Evolutionary conservation across 2,888 invertebrate genomes (phyloP), one percentile per base, ranked within the genome.

Genomic region (Phoenoteleia sp.): DNA sequence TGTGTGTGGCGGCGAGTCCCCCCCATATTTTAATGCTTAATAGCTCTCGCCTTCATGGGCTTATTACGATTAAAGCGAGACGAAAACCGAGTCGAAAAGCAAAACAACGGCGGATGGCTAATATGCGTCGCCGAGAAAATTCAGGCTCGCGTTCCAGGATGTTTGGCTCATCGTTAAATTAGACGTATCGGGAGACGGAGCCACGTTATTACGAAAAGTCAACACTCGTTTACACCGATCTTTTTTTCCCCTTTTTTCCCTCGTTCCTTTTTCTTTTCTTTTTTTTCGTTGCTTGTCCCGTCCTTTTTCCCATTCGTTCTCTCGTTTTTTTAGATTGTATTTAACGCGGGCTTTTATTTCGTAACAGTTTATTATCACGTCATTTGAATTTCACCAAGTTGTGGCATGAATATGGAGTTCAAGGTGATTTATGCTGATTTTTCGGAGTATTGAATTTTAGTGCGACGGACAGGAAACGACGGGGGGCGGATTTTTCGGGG

Each of bases 11-110:
- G 90, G 90, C 90, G 82, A 83, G 89, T 83, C 89, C 88, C 86
- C 77, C 86, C 90, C 90, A 91, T 92, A 92, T 92, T 91, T 92
- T 91, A 90, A 89, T 91, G 89, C 90, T 91, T 91, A 92, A 92
- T 92, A 90, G 91, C 91, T 92, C 91, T 91, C 91, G 89, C 90
- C 91, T 89, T 88, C 88, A 89, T 87, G 87, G 88, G 89, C 91
- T 91, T 90, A 90, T 92, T 91, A 90, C 90, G 89, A 86, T 87
- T 86, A 85, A 82, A 85, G 85, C 85, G 81, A 83, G 86, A 81
- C 71, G 83, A 64, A 77, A 71, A 72, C 76, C 81, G 79, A 76
- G 66, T 33, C 56, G 54, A 58, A 19, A 71, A 83, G 77, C 72
- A 82, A 82, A 82, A 58, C 79, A 75, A 66, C 76, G 54, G 58